These are phyloP conservation scores for Bombus balteatus DNA, from an alignment of 1,140 invertebrate species.

Conservation along the genomic window DNA sequence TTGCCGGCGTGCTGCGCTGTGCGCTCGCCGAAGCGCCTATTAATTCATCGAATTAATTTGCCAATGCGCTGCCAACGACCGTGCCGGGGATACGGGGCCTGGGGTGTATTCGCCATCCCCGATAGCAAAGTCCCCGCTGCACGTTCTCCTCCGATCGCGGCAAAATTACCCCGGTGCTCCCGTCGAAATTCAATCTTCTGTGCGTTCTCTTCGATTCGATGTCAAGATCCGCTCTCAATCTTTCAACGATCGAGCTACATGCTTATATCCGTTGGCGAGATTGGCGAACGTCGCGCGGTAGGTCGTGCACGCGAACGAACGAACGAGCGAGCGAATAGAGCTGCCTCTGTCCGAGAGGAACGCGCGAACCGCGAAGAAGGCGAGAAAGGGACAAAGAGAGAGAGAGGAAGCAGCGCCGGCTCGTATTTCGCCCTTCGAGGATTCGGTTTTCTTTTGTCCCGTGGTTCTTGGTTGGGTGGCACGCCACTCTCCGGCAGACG, in stretches of 20 bases:
- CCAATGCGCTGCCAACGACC: conserved; percentile 51
- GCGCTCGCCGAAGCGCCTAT: conserved; percentile 69
- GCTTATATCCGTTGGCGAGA: background rate
- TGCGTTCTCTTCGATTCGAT: background rate
- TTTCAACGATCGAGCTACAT: background rate
- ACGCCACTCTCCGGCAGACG: conserved; percentile 54
- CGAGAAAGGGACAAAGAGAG: background rate
- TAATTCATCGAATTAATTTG: conserved; percentile 76
- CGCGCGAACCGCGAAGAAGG: background rate
- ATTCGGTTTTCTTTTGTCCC: conserved; percentile 43
- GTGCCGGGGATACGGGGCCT: conserved; percentile 18
- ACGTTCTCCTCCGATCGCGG: background rate
- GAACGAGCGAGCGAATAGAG: background rate
- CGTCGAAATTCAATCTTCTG: background rate
- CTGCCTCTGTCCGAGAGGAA: background rate
- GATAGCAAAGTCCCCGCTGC: background rate
- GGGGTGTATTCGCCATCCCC: background rate
- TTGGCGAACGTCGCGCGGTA: conserved; percentile 38
- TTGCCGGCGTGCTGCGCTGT: conserved; percentile 22
- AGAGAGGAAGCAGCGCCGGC: conserved; percentile 37
- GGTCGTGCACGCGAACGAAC: conserved; percentile 27
- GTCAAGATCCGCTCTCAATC: background rate
- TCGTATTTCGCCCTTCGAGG: conserved; percentile 75
- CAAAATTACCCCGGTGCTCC: background rate
- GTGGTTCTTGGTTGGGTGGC: conserved; percentile 68